These are phyloP conservation scores for Natator depressus DNA, from an alignment of 2,113 vertebrate genomes.

Conservation along the genomic window DNA sequence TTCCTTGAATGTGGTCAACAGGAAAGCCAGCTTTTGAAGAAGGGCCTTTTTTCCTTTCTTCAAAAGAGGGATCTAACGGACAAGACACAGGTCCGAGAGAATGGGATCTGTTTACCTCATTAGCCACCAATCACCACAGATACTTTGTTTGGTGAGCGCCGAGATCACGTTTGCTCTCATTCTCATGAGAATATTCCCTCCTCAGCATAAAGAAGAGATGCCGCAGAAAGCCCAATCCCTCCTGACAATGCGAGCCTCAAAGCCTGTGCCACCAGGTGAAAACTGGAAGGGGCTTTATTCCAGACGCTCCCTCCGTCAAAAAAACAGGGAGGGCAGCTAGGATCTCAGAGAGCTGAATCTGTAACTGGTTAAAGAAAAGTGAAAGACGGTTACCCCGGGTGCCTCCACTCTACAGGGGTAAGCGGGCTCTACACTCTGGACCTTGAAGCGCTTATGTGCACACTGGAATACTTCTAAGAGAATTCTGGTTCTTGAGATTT, in stretches of 20 bases:
- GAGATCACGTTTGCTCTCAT: neutral
- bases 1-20: neutral
- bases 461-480: neutral
- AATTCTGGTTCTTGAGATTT: too few relatives aligned
- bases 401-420: neutral
- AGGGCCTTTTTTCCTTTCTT: neutral
- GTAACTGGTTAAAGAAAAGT: neutral
- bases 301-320: neutral
- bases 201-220: neutral
- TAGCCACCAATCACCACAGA: neutral
- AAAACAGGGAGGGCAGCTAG: neutral
- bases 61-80: neutral
- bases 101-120: neutral
- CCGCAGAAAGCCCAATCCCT: neutral
- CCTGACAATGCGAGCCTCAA: neutral
- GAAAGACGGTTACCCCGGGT: neutral
- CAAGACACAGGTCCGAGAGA: neutral
- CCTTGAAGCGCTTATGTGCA: neutral
- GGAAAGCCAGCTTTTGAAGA: neutral
- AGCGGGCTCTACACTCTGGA: neutral
- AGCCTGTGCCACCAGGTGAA: neutral
- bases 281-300: accelerated
- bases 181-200: neutral
- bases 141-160: neutral
- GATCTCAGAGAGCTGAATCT: neutral